phyloP scores from a whole-genome alignment of 2,888 invertebrate species.

The Pemphredon lugubris region DNA sequence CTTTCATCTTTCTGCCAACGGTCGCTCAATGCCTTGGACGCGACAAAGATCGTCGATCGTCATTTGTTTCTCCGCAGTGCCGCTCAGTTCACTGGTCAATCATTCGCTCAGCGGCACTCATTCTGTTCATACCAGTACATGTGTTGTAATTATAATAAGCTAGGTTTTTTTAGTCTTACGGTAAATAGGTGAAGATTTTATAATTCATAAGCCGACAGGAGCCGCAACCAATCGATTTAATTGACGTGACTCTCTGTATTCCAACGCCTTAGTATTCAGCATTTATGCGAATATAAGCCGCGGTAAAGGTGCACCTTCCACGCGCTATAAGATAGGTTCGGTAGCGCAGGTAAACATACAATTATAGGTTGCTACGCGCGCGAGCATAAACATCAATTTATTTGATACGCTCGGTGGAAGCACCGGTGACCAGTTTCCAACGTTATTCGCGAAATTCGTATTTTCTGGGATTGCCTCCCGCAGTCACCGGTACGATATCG shows the following conservation, averaged over 20 bases:
- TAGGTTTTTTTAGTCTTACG: no score
- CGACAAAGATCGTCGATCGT: no score
- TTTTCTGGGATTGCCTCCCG: background rate
- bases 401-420: constrained; percentile 6
- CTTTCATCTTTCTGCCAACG: no score
- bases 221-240: constrained; percentile 45
- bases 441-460: constrained; percentile 15
- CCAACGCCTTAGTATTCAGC: constrained; percentile 25
- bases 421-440: constrained; percentile 18
- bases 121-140: no score
- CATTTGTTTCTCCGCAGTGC: no score
- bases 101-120: no score
- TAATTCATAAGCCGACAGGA: constrained; percentile 14
- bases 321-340: constrained; percentile 4
- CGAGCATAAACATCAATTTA: constrained; percentile 20
- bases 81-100: no score
- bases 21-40: no score
- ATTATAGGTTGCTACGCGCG: constrained; percentile 27
- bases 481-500: background rate
- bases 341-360: constrained; percentile 2
- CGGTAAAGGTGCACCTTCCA: constrained; percentile 22
- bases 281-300: constrained; percentile 41
- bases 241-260: constrained; percentile 26
- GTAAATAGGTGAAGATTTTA: background rate
- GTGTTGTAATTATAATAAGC: no score